phyloP scores from a whole-genome alignment of 2,888 invertebrate species.

The Asteroscopus sphinx region DNA sequence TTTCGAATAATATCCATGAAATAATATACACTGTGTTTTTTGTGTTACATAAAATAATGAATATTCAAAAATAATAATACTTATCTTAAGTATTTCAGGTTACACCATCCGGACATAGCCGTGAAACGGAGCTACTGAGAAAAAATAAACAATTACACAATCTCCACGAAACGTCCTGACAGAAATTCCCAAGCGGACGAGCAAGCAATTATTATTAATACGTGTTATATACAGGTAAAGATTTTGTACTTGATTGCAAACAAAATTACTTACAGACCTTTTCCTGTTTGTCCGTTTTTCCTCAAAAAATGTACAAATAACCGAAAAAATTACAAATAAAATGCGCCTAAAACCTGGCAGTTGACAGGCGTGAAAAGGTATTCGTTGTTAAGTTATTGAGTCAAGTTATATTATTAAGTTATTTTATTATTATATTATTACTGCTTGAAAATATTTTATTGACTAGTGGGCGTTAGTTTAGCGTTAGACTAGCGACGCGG shows the following conservation, averaged over 20 bases:
- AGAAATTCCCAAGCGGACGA: neutral
- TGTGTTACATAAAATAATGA: too few species aligned
- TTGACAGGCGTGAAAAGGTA: slow-evolving; percentile 12
- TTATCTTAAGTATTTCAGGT: too few species aligned
- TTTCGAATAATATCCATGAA: too few species aligned
- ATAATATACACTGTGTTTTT: too few species aligned
- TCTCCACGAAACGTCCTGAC: neutral
- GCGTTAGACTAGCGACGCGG: too few species aligned
- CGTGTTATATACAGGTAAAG: neutral
- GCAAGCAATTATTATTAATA: slow-evolving; percentile 10
- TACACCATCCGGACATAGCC: too few species aligned
- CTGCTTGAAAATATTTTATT: slow-evolving; percentile 9
- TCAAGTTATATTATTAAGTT: too few species aligned
- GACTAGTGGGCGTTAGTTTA: neutral
- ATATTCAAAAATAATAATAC: too few species aligned
- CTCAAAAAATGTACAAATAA: slow-evolving; percentile 21
- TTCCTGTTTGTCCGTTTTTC: slow-evolving; percentile 31
- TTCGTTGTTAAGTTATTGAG: slow-evolving; percentile 20
- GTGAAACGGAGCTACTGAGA: neutral
- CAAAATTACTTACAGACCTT: slow-evolving; percentile 21
- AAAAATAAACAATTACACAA: slow-evolving; percentile 2
- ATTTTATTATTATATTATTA: too few species aligned
- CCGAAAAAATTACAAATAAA: slow-evolving; percentile 28
- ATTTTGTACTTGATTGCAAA: slow-evolving; percentile 21
- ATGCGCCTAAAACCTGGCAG: slow-evolving; percentile 17